phyloP scores from a whole-genome alignment of 2,113 vertebrate species.

The Talpa occidentalis region DNA sequence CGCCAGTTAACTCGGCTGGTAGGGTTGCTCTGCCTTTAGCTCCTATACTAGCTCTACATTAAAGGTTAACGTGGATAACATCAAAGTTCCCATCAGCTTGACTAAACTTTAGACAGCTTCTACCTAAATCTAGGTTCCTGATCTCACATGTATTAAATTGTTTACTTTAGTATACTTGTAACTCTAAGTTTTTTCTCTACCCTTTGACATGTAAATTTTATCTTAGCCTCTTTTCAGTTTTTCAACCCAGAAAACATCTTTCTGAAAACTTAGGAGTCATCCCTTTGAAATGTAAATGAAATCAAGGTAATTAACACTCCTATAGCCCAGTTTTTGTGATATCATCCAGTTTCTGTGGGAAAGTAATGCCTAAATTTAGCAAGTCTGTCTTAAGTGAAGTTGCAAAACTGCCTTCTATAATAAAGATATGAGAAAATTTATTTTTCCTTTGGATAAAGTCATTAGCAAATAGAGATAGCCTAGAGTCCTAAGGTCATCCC shows the following conservation, averaged over 20 bases:
- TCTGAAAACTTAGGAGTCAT: not conserved
- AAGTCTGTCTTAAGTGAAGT: not conserved
- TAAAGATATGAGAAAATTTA: not conserved
- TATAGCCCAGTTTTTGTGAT: too few relatives aligned
- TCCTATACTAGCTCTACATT: not conserved
- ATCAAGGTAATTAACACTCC: not conserved
- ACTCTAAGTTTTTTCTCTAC: not conserved
- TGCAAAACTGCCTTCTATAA: not conserved
- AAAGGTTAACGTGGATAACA: not conserved
- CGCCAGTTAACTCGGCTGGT: not conserved
- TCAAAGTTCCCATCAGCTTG: not conserved
- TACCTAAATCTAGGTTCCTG: not conserved
- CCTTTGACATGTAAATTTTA: not conserved
- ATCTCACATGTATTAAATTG: not conserved
- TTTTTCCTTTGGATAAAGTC: not conserved
- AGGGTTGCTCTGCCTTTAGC: not conserved
- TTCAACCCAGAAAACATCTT: not conserved
- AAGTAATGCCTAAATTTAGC: not conserved
- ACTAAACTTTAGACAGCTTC: not conserved
- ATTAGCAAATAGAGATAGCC: not conserved
- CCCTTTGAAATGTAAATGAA: not conserved
- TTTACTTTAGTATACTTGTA: not conserved
- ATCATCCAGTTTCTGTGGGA: not conserved
- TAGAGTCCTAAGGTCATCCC: too few relatives aligned
- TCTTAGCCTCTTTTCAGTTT: not conserved